Conservation (phyloP, 92 coral and sea anemone species). For the Porites rus region DNA sequence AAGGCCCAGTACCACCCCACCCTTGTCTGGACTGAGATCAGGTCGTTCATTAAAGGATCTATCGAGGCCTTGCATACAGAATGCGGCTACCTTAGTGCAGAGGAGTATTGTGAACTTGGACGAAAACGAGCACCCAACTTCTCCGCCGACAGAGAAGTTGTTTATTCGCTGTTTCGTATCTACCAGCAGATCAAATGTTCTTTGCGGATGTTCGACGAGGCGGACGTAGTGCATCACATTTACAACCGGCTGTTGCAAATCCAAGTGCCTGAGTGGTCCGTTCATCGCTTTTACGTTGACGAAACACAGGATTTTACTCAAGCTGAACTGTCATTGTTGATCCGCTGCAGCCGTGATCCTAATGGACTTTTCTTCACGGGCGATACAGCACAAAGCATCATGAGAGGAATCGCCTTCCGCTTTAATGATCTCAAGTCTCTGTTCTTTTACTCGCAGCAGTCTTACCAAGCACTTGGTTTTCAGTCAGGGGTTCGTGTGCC, state of each 20-base stretch:
- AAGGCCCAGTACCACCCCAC: conserved; percentile 90
- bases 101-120: conserved; percentile 85
- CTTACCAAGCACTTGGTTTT: conserved; percentile 50
- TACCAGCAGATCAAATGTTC: conserved; percentile 78
- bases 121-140: conserved; percentile 96
- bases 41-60: conserved; percentile 98
- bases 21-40: conserved; percentile 96
- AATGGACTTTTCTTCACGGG: conserved; percentile 96
- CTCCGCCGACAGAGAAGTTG: conserved; percentile 79
- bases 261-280: conserved; percentile 89
- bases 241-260: conserved; percentile 76
- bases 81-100: conserved; percentile 71
- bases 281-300: conserved; percentile 93
- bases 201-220: conserved; percentile 92
- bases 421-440: conserved; percentile 92
- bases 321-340: conserved; percentile 89
- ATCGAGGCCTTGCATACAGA: conserved; percentile 84
- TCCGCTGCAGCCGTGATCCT: conserved; percentile 92
- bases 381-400: conserved; percentile 99
- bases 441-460: conserved; percentile 82
- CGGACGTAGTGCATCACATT: conserved; percentile 89
- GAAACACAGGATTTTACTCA: conserved; percentile 99
- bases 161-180: conserved; percentile 72
- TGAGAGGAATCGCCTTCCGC: conserved; percentile 98
- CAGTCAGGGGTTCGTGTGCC: conserved; percentile 74